Evolutionary conservation across 2,888 invertebrate genomes (phyloP).

Genomic region (Tridacna crocea): DNA sequence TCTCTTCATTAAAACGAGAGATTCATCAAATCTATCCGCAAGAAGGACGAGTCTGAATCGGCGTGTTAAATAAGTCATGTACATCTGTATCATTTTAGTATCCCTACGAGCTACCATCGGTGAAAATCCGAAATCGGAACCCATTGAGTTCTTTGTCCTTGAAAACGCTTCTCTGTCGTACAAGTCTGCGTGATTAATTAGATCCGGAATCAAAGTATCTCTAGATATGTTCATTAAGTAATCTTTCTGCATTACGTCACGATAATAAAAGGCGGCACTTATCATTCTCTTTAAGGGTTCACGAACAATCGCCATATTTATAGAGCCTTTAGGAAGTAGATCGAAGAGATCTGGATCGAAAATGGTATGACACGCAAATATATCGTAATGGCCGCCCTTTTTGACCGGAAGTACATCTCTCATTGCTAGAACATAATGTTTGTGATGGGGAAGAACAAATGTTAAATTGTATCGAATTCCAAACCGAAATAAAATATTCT

Average conservation of each 20-base stretch:
- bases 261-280: conserved; percentile 49
- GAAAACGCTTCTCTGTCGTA: conserved; percentile 45
- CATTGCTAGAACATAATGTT: not conserved
- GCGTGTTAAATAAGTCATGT: conserved; percentile 13
- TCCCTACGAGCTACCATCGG: not conserved
- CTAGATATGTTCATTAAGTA: conserved; percentile 31
- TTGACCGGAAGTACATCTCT: conserved; percentile 2
- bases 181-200: conserved; percentile 31
- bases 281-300: conserved; percentile 61
- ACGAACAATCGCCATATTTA: conserved; percentile 59
- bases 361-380: conserved; percentile 58
- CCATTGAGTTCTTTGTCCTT: conserved; percentile 52
- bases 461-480: conserved; percentile 55
- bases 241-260: conserved; percentile 29
- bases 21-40: conserved; percentile 48
- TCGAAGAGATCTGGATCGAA: conserved; percentile 44
- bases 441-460: conserved; percentile 50
- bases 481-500: conserved; percentile 62
- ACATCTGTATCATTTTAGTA: conserved; percentile 1
- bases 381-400: conserved; percentile 37
- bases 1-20: conserved; percentile 43
- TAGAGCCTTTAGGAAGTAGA: conserved; percentile 54
- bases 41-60: conserved; percentile 41
- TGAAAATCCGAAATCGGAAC: conserved; percentile 52
- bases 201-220: conserved; percentile 34